phyloP scores from a whole-genome alignment of 2,888 invertebrate genomes.

The Keiferia lycopersicella region DNA sequence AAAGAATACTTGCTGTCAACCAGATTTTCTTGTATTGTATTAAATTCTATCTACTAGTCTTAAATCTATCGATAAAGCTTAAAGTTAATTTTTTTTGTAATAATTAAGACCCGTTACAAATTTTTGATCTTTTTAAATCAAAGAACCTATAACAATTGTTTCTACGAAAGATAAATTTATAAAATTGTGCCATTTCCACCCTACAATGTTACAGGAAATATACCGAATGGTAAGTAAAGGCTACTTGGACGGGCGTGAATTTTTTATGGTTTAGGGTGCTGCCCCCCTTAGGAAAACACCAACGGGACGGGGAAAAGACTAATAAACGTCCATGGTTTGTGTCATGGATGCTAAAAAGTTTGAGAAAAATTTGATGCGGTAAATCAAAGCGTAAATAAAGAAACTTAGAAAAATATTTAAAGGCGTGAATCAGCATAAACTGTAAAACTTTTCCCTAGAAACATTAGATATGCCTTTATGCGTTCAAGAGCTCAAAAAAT shows the following conservation, averaged over 20 bases:
- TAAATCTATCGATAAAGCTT: too few species aligned
- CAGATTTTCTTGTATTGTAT: too few species aligned
- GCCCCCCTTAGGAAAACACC: slow-evolving; percentile 70
- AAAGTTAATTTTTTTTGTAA: too few species aligned
- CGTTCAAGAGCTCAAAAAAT: too few species aligned
- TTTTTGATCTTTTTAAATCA: background rate
- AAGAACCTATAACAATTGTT: background rate
- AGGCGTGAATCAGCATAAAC: too few species aligned
- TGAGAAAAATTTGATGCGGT: slow-evolving; percentile 37
- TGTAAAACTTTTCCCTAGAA: too few species aligned
- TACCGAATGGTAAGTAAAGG: slow-evolving; percentile 58
- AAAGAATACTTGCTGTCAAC: too few species aligned
- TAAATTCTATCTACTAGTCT: too few species aligned
- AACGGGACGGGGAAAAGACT: slow-evolving; percentile 63
- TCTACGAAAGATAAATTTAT: slow-evolving; percentile 44
- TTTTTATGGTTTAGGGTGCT: slow-evolving; percentile 68
- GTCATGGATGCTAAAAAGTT: slow-evolving; percentile 33
- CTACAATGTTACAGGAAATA: slow-evolving; percentile 43
- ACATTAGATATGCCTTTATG: too few species aligned
- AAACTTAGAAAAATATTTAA: too few species aligned
- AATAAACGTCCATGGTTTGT: slow-evolving; percentile 60
- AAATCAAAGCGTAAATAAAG: too few species aligned
- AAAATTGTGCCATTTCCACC: slow-evolving; percentile 38
- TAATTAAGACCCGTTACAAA: background rate
- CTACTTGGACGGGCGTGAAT: slow-evolving; percentile 63